Conservation (phyloP, 1,140 invertebrate species). For the Panagrolaimus sp. region DNA sequence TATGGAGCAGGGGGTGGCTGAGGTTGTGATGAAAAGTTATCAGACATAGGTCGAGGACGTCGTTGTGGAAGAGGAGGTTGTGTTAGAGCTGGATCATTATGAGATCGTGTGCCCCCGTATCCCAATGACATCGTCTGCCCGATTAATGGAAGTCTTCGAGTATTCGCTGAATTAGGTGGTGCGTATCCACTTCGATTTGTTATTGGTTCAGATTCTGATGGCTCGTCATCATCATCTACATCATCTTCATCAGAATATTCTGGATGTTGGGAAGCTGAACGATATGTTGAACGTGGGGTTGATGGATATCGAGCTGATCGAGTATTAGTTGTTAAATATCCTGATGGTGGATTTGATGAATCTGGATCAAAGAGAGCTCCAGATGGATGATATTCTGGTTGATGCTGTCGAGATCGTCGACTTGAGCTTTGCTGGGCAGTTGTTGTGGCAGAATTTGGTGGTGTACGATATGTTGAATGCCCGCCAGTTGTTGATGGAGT, state of each 20-base stretch:
- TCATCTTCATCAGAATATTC: constrained; percentile 5
- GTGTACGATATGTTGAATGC: background rate
- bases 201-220: constrained; percentile 7
- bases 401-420: background rate
- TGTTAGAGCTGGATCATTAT: background rate
- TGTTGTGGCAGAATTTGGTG: background rate
- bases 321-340: too few relatives aligned
- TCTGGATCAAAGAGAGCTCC: background rate
- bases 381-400: background rate
- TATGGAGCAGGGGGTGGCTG: background rate
- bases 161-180: background rate
- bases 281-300: background rate
- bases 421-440: background rate
- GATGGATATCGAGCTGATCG: background rate
- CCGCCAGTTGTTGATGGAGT: background rate
- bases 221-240: background rate
- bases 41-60: background rate
- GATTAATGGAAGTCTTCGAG: background rate
- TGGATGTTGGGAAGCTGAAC: background rate
- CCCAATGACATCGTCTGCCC: background rate
- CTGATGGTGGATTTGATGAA: background rate
- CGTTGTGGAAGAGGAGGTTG: background rate
- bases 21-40: background rate
- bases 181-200: background rate
- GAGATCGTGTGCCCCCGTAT: background rate